phyloP scores from a whole-genome alignment of 1,140 invertebrate genomes.

The Drosophila pachea region DNA sequence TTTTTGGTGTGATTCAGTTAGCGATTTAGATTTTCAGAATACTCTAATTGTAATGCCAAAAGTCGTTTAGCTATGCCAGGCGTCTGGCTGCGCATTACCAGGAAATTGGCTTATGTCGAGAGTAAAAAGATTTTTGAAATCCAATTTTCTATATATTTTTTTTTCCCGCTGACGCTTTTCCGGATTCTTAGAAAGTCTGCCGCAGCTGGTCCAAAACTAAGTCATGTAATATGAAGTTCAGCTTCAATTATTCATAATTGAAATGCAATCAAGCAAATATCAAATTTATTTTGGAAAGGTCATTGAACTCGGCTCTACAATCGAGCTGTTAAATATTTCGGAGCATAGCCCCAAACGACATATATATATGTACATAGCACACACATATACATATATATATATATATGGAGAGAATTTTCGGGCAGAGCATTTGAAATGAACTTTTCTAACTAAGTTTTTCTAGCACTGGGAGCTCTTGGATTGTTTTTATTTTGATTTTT shows the following conservation, averaged over 20 bases:
- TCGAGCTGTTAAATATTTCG: background rate
- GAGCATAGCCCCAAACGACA: background rate
- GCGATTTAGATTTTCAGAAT: conserved; percentile 46
- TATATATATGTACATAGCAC: background rate
- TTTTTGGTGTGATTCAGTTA: conserved; percentile 48
- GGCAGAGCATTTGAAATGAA: conserved; percentile 25
- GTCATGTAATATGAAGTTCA: conserved; percentile 25
- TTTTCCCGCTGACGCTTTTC: background rate
- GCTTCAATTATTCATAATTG: conserved; percentile 24
- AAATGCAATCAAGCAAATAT: conserved; percentile 34
- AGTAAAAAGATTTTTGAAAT: background rate
- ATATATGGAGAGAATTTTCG: background rate
- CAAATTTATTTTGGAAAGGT: conserved; percentile 21
- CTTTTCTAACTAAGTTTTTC: conserved; percentile 2
- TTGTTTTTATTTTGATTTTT: too few relatives aligned
- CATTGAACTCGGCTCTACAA: conserved; percentile 22
- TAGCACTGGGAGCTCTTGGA: background rate
- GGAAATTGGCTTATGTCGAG: too few relatives aligned
- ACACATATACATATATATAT: background rate
- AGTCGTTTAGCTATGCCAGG: background rate
- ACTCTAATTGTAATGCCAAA: background rate
- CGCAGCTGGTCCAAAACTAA: conserved; percentile 17
- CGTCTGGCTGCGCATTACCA: background rate
- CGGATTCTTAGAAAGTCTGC: background rate
- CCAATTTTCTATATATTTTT: too few relatives aligned